Base-by-base conservation (phyloP, 2,113 vertebrate species). In the Scalopus aquaticus region DNA sequence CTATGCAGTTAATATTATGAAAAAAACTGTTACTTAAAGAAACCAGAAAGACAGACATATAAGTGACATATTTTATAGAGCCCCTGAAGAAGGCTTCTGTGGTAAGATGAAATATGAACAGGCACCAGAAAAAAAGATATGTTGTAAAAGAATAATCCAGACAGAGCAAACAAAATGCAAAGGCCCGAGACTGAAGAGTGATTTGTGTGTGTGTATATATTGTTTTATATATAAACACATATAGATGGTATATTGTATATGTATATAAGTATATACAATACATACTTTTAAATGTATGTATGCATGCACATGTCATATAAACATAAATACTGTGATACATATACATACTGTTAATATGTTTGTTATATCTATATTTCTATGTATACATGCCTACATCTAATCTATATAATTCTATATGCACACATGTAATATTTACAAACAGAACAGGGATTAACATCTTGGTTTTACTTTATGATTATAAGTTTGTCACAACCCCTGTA, bases 21-120 rank as follows among this genome's bases (percentile, higher is more conserved):
- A 86, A 93, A 65, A 58, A 6, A n/a, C n/a, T 28, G 4, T 51
- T 44, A 5, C 78, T 90, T 65, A 44, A 64, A 37, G 73, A 58
- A 64, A 32, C 8, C 12, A 87, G 62, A 42, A 2, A 69, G 24
- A 39, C 10, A 89, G n/a, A 26, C 13, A 56, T n/a, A 35, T 13
- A 77, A 20, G 9, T 30, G 12, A 13, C 9, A 78, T 51, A 79
- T 76, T 85, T 67, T 70, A 56, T 69, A 54, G 22, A 91, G 13
- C 30, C 30, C 9, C 35, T 26, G 17, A 72, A 44, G 46, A 56
- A 64, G 26, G 3, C 1, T 28, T 82, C 46, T 90, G 6, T 90
- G n/a, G 12, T 28, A 73, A 91, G 10, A 89, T 80, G 81, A 58
- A 85, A 86, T 37, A 81, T 10, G 67, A 81, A 88, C 28, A 92